Evolutionary conservation across 2,797 vertebrate species (phyloP).

Genomic region (Argentina silus): DNA sequence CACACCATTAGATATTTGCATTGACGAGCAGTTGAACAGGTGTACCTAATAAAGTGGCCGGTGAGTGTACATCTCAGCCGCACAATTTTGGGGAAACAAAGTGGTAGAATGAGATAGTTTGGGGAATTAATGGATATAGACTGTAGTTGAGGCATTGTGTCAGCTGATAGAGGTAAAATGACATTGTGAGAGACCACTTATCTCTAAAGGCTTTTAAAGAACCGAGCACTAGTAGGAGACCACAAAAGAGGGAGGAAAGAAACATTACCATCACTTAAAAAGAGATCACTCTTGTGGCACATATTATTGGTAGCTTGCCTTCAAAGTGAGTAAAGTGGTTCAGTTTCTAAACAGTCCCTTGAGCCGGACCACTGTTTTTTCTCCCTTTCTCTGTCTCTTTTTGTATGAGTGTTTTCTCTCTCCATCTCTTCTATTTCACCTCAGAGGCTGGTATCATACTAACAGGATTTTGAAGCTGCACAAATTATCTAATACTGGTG

Average conservation of each 20-base stretch:
- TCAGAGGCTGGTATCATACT: constrained; percentile 38
- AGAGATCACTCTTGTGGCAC: constrained; percentile 47
- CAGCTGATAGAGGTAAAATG: constrained; percentile 58
- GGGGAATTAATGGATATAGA: background rate
- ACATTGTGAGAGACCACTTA: constrained; percentile 36
- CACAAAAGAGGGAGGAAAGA: constrained; percentile 54
- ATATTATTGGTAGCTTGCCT: constrained; percentile 52
- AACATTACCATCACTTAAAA: constrained; percentile 43
- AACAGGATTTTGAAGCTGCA: constrained; percentile 42
- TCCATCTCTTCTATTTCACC: background rate
- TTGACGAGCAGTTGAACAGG: too few species aligned
- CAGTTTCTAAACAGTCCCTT: constrained; percentile 59
- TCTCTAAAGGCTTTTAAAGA: constrained; percentile 43
- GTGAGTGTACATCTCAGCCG: too few species aligned
- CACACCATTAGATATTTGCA: too few species aligned
- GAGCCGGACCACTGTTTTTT: constrained; percentile 56
- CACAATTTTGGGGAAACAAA: background rate
- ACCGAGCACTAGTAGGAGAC: constrained; percentile 26
- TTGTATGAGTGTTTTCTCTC: constrained; percentile 8
- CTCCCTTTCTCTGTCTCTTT: constrained; percentile 19
- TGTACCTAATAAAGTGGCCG: too few species aligned
- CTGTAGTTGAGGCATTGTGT: constrained; percentile 21
- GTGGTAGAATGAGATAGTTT: background rate
- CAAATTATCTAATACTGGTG: constrained; percentile 25
- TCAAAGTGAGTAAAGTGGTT: constrained; percentile 58